These are phyloP conservation scores for Ranitomeya imitator DNA, from an alignment of 2,113 vertebrate species.

Conservation along the genomic window DNA sequence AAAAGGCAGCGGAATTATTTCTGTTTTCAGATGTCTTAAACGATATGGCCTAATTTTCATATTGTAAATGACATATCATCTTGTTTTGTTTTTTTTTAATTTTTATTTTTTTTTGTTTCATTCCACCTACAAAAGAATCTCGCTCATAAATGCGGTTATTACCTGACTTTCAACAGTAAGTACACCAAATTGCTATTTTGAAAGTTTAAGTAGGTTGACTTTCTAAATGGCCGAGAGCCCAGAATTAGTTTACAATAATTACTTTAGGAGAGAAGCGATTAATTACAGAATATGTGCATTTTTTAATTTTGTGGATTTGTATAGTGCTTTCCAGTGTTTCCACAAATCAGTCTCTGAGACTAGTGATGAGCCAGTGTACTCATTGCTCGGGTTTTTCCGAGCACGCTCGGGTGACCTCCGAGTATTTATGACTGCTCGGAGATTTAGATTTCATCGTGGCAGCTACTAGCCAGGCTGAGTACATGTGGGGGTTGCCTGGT, in stretches of 20 bases:
- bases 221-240: background rate
- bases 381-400: no score
- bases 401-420: no score
- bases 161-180: background rate
- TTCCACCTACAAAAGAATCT: constrained; percentile 55
- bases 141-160: constrained; percentile 29
- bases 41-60: constrained; percentile 13
- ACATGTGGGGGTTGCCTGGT: no score
- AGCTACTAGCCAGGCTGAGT: no score
- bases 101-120: constrained; percentile 25
- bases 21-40: constrained; percentile 51
- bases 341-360: background rate
- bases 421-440: no score
- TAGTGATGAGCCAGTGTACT: no score
- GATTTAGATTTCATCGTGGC: no score
- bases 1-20: constrained; percentile 59
- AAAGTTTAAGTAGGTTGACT: constrained; percentile 15
- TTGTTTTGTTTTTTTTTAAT: constrained; percentile 52
- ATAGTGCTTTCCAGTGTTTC: background rate
- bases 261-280: background rate
- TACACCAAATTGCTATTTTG: background rate
- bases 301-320: background rate
- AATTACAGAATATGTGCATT: background rate
- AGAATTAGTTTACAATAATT: background rate
- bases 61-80: constrained; percentile 46